Evolutionary conservation across 2,113 vertebrate genomes (phyloP), one percentile per base, ranked within the genome.

Genomic region (Aptenodytes forsteri): DNA sequence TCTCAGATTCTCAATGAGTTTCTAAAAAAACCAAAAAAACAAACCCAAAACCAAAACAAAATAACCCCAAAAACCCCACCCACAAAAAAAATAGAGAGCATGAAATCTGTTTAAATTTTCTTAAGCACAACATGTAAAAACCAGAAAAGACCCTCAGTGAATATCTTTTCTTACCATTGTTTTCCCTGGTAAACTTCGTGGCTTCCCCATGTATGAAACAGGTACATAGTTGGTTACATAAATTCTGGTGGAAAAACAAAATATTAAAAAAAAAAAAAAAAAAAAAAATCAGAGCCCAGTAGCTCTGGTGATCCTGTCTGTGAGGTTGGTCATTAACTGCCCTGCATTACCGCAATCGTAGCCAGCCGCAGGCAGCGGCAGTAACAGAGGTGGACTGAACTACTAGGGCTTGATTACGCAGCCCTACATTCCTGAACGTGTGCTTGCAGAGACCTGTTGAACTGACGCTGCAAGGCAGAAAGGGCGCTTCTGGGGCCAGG

Each of bases 371-470:
- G 42, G 42, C 42, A 42, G 42, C 42, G 14, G 42, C 42, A 42
- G 7, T 42, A 42, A 9, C 22, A 55, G 19, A 34, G 23, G 26
- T 16, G 36, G 36, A 11, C 62, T 46, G 62, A 55, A 9, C 22
- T 22, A 6, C 23, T 2, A 13, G 50, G 20, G 32, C n/a, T 55
- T 49, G 56, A 5, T 23, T 11, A 10, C 1, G 1, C 18, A 46
- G 52, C 46, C 21, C 25, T 7, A 7, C 16, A 1, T 46, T 71
- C 47, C 47, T 9, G 42, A 58, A 9, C 1, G 0, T 2, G 17
- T 20, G 16, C 16, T 3, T 7, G 46, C 58, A 56, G 36, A 46
- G 29, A 64, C 47, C 34, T 10, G 3, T 6, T 22, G 54, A 52
- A 50, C 26, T 8, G 13, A 14, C 5, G 8, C 7, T 3, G 16